Base-by-base conservation (phyloP, 1,140 invertebrate genomes). In the Cephus cinctus region DNA sequence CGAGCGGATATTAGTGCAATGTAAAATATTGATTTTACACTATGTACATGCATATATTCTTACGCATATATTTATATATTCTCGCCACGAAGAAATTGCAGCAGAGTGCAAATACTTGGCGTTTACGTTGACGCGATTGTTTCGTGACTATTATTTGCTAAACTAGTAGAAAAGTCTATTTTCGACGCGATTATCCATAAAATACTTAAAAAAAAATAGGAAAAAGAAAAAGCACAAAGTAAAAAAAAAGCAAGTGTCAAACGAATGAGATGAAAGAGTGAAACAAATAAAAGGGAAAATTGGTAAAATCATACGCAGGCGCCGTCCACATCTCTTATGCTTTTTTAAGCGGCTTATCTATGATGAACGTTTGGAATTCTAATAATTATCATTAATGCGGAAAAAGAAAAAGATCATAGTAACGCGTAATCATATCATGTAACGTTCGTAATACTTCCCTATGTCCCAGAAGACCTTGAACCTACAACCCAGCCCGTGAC, bases 341-440 rank as follows among this genome's bases (percentile, higher is more conserved):
- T 8, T 27, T 46, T 20, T 14, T 32, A 46, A 36, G 14, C 22
- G 14, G 19, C 11, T 36, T 43, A 22, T 46, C 31, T 20, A 46
- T 25, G 34, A 12, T 15, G 21, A 46, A 34, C 15, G 32, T 46
- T 11, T 9, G 18, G 27, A 20, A 32, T 42, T 27, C 18, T 42
- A 42, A 42, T 34, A 32, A 43, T 27, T 31, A 12, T 22, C 34
- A 30, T 43, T 43, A 32, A 43, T 32, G 9, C 15, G 42, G 27
- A 43, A 47, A 50, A 47, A 59, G 12, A 20, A 31, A 44, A 40
- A 50, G 22, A 57, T 56, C 54, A 52, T 61, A 63, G 45, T 42
- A 47, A 56, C 58, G 60, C 58, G 54, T 66, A 66, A 66, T 64
- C 63, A 67, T 66, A 67, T 66, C 65, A 67, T 55, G 43, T 61